phyloP scores from a whole-genome alignment of 1,140 invertebrate species.

The Prorops nasuta region DNA sequence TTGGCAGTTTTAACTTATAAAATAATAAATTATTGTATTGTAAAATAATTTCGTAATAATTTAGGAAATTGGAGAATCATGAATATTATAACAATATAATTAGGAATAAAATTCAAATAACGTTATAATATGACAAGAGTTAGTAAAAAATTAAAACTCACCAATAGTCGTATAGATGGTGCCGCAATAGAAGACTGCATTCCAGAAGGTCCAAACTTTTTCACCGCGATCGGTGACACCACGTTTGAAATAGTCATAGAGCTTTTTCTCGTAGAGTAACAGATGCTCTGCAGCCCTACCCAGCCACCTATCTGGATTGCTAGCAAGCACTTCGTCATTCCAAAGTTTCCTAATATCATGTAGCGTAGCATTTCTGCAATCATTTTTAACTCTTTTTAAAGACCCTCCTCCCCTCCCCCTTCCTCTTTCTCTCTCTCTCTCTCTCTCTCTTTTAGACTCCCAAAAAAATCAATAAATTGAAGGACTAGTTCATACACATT shows the following conservation, averaged over 20 bases:
- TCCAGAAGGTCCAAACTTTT: slow-evolving; percentile 83
- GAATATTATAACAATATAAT: no score
- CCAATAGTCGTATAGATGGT: slow-evolving; percentile 95
- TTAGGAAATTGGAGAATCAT: no score
- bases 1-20: no score
- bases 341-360: slow-evolving; percentile 40
- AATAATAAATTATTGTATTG: no score
- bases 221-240: slow-evolving; percentile 49
- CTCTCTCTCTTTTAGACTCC: neutral
- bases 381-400: neutral
- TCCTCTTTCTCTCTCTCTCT: neutral
- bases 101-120: no score
- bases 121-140: no score
- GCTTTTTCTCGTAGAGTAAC: slow-evolving; percentile 58
- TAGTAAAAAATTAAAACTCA: no score
- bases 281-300: slow-evolving; percentile 50
- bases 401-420: neutral
- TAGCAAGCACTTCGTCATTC: slow-evolving; percentile 34
- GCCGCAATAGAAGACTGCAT: slow-evolving; percentile 87
- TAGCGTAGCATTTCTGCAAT: slow-evolving; percentile 42
- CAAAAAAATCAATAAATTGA: no score
- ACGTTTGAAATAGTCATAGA: slow-evolving; percentile 60
- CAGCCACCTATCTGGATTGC: slow-evolving; percentile 51
- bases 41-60: no score
- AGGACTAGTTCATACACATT: no score